Evolutionary conservation across 2,113 vertebrate species (phyloP).

Genomic region (Serilophus lunatus): DNA sequence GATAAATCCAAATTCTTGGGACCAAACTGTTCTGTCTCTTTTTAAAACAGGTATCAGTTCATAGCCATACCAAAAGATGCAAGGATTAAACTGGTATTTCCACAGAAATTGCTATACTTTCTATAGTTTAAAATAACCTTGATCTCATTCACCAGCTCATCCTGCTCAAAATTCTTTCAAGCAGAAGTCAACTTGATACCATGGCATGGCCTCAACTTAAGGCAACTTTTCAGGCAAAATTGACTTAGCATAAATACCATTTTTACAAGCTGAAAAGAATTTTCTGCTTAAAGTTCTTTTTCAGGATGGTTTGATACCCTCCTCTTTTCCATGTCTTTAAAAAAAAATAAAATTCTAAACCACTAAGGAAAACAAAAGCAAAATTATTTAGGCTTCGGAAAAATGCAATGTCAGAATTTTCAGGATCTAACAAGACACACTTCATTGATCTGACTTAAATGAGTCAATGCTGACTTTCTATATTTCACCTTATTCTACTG

Average conservation of each 20-base stretch:
- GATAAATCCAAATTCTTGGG: not conserved
- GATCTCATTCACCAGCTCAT: not conserved
- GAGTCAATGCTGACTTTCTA: not conserved
- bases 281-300: not conserved
- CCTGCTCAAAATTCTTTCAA: not conserved
- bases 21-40: not conserved
- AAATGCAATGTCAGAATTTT: not conserved
- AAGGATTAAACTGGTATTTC: not conserved
- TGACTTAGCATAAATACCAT: not conserved
- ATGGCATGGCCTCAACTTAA: not conserved
- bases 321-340: not conserved
- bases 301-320: not conserved
- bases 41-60: not conserved
- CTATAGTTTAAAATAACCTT: not conserved
- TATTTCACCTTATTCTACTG: not conserved
- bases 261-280: not conserved
- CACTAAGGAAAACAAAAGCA: not conserved
- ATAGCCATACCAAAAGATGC: not conserved
- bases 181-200: not conserved
- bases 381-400: not conserved
- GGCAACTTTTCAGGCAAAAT: not conserved
- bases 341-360: not conserved
- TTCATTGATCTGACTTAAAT: not conserved
- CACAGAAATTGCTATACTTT: not conserved
- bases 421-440: not conserved